Evolutionary conservation across 2,888 invertebrate genomes (phyloP).

Genomic region (Idaea dimidiata): DNA sequence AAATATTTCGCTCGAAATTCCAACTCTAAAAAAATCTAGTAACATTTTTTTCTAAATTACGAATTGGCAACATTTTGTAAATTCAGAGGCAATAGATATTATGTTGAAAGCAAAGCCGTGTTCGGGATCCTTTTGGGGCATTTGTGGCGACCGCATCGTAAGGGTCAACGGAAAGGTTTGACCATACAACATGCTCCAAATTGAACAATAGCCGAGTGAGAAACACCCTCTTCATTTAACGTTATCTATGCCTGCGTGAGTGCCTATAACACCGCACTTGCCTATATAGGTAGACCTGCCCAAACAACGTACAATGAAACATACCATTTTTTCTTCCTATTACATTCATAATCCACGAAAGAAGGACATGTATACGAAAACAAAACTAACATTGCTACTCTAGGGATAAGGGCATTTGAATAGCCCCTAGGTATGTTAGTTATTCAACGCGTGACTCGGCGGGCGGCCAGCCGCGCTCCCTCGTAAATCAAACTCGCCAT

Average conservation of each 20-base stretch:
- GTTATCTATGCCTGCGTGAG: background rate
- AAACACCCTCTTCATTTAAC: slow-evolving; percentile 9
- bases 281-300: background rate
- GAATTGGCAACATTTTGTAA: slow-evolving; percentile 19
- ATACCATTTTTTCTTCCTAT: slow-evolving; percentile 2
- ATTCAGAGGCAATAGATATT: slow-evolving; percentile 37
- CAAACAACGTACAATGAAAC: background rate
- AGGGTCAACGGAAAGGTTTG: slow-evolving; percentile 73
- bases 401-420: slow-evolving; percentile 56
- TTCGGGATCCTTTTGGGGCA: slow-evolving; percentile 62
- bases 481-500: slow-evolving; percentile 80
- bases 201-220: slow-evolving; percentile 34
- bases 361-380: slow-evolving; percentile 28
- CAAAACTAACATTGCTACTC: slow-evolving; percentile 34
- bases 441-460: slow-evolving; percentile 57
- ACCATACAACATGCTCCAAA: slow-evolving; percentile 60
- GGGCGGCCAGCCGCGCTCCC: slow-evolving; percentile 53
- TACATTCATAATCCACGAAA: slow-evolving; percentile 17
- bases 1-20: background rate
- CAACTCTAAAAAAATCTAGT: background rate
- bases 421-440: slow-evolving; percentile 69
- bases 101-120: slow-evolving; percentile 72
- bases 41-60: slow-evolving; percentile 16
- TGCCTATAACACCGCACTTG: background rate
- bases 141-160: slow-evolving; percentile 66